Percentiles rank a stretch among this genome's conserved stretches.
These are phyloP conservation scores for Spilogale gracilis DNA, from an alignment of 2,113 vertebrate genomes.

Conservation along the genomic window DNA sequence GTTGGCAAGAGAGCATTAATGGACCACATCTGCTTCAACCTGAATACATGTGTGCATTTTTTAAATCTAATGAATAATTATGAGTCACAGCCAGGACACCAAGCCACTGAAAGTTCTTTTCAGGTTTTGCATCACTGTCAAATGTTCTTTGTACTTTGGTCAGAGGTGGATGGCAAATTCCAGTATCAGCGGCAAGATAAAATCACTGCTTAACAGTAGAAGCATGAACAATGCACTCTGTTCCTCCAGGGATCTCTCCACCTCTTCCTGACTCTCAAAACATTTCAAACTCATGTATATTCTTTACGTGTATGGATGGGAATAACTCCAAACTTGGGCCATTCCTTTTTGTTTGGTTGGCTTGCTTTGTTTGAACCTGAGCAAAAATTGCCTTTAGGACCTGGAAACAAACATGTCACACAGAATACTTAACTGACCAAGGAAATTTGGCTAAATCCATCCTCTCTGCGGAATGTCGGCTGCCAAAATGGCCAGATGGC, in stretches of 20 bases:
- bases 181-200: not conserved
- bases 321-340: not conserved
- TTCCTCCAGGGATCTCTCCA: not conserved
- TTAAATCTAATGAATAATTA: not conserved
- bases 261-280: not conserved
- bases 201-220: not conserved
- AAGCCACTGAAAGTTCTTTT: not conserved
- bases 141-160: not conserved
- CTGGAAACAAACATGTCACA: not conserved
- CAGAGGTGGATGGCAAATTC: not conserved
- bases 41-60: not conserved
- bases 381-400: not conserved
- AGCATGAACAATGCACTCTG: not conserved
- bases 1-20: not conserved
- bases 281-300: not conserved
- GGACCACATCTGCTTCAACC: not conserved
- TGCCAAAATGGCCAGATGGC: not conserved
- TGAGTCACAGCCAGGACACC: not conserved
- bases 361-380: not conserved
- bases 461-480: not conserved
- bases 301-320: not conserved
- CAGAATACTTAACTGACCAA: not conserved
- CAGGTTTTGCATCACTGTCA: not conserved
- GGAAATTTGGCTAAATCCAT: not conserved
- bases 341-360: not conserved